Conservation (phyloP, 1,140 invertebrate species). For the Zaprionus lachaisei region DNA sequence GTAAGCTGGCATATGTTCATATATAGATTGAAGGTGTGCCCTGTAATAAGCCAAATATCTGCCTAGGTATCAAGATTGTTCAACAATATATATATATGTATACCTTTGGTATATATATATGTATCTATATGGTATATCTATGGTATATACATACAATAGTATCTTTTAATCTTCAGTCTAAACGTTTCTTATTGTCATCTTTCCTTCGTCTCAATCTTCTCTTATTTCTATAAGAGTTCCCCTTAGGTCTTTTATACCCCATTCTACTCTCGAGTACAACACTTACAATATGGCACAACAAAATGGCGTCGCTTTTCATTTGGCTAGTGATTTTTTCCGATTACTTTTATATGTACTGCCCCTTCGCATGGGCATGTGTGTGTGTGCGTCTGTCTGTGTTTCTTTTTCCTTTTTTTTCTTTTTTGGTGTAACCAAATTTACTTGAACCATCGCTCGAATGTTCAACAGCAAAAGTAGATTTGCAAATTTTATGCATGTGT, state of each 20-base stretch:
- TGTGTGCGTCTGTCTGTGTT: neutral
- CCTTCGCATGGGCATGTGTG: neutral
- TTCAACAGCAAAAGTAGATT: constrained; percentile 51
- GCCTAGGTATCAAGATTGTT: too few relatives aligned
- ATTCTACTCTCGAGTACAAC: neutral
- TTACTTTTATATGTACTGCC: constrained; percentile 39
- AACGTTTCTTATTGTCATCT: too few relatives aligned
- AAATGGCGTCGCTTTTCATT: constrained; percentile 40
- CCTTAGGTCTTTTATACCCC: neutral
- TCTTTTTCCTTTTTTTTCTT: too few relatives aligned
- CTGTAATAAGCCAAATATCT: too few relatives aligned
- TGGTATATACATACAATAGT: too few relatives aligned
- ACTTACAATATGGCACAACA: constrained; percentile 16
- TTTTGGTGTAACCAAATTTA: constrained; percentile 52
- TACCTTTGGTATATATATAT: too few relatives aligned
- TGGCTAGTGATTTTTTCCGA: constrained; percentile 56
- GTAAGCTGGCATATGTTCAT: too few relatives aligned
- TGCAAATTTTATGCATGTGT: constrained; percentile 52
- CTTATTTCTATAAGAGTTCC: neutral
- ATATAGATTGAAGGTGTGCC: too few relatives aligned
- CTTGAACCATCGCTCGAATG: constrained; percentile 47
- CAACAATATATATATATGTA: too few relatives aligned
- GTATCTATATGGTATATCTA: too few relatives aligned
- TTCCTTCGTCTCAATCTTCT: neutral
- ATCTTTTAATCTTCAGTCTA: too few relatives aligned